Evolutionary conservation across 2,888 invertebrate genomes (phyloP).

Genomic region (Drosophila histrio): DNA sequence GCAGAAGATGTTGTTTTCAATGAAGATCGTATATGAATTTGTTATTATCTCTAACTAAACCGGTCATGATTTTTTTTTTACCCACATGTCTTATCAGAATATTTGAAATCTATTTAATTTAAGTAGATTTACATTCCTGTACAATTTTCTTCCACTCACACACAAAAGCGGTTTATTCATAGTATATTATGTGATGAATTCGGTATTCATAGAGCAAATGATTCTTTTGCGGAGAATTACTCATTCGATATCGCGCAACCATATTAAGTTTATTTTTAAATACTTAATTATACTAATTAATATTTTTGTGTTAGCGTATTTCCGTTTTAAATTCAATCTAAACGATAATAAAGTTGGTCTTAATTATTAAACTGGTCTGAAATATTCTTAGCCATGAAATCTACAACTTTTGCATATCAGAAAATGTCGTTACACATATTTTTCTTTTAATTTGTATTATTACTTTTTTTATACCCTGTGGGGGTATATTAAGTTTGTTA

Average conservation of each 20-base stretch:
- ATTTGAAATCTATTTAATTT: too few relatives aligned
- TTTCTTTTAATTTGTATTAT: slow-evolving; percentile 12
- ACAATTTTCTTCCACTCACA: neutral
- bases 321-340: neutral
- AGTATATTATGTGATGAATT: slow-evolving; percentile 2
- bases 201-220: neutral
- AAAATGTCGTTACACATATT: slow-evolving; percentile 26
- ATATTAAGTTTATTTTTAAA: neutral
- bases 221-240: neutral
- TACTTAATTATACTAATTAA: slow-evolving; percentile 4
- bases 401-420: slow-evolving; percentile 24
- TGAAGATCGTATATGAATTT: too few relatives aligned
- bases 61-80: too few relatives aligned
- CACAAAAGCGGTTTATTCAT: neutral
- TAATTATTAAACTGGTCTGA: neutral
- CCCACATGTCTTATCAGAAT: too few relatives aligned
- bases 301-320: neutral
- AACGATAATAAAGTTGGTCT: neutral
- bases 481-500: too few relatives aligned
- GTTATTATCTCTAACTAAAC: too few relatives aligned
- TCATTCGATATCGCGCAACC: neutral
- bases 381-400: neutral
- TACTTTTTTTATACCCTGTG: too few relatives aligned
- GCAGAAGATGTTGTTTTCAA: too few relatives aligned
- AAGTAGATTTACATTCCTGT: too few relatives aligned